Percentiles rank a stretch among this genome's conserved stretches.
These are phyloP conservation scores for Drosophila tsacasi DNA, from an alignment of 1,140 invertebrate genomes.

Conservation along the genomic window DNA sequence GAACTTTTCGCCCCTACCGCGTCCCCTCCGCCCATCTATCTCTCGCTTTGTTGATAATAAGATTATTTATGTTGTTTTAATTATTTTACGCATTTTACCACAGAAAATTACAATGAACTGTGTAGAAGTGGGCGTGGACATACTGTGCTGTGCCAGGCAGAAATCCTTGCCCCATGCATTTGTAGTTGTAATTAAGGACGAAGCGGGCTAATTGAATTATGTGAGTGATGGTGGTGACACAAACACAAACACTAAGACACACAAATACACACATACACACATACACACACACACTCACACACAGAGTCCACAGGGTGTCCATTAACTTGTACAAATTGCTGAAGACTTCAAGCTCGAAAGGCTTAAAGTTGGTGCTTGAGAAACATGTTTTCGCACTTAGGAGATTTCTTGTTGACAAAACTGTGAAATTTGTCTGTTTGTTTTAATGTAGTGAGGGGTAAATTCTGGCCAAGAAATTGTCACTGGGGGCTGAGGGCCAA, in stretches of 20 bases:
- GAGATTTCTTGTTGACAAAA: slow-evolving; percentile 39
- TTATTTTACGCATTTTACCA: slow-evolving; percentile 72
- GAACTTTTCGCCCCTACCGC: not conserved
- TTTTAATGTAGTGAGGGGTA: not conserved
- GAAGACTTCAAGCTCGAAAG: slow-evolving; percentile 27
- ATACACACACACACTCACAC: no score
- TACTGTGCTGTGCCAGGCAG: slow-evolving; percentile 8
- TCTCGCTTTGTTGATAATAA: slow-evolving; percentile 54
- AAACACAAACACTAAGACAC: not conserved
- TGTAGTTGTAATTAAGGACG: slow-evolving; percentile 72
- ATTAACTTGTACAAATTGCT: slow-evolving; percentile 40
- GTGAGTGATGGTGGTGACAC: slow-evolving; percentile 33
- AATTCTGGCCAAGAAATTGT: slow-evolving; percentile 10
- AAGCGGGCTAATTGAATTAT: slow-evolving; percentile 75
- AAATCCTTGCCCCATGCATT: slow-evolving; percentile 33
- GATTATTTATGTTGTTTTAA: slow-evolving; percentile 77
- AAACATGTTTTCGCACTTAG: slow-evolving; percentile 53
- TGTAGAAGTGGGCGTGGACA: slow-evolving; percentile 44
- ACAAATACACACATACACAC: no score
- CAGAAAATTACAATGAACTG: slow-evolving; percentile 55
- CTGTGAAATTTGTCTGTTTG: slow-evolving; percentile 8
- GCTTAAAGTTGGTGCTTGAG: slow-evolving; percentile 35
- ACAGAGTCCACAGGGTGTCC: slow-evolving; percentile 38
- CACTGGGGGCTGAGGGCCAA: not conserved
- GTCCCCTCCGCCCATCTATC: not conserved